Base-by-base conservation (phyloP, 2,888 invertebrate genomes). In the Nezara viridula region DNA sequence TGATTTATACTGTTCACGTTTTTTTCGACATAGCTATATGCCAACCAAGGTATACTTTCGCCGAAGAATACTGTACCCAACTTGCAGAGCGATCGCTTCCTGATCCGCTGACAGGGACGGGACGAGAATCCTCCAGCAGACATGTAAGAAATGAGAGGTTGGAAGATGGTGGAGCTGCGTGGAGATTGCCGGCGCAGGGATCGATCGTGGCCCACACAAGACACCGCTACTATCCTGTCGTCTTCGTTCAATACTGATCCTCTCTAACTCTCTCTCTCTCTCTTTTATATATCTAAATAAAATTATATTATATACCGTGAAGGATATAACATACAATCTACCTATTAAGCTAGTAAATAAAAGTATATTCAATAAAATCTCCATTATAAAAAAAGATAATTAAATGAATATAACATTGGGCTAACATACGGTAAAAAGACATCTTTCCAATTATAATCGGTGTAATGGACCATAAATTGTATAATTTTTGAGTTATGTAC, bases 141-240 rank as follows among this genome's bases (percentile, higher is more conserved):
- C 81, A 81, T 40, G 21, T 81, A 81, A 81, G 81, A 81, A 81
- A 44, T 81, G 37, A 44, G n/a, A 44, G 81, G 44, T 24, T 0
- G 81, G 81, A 81, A 81, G 81, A 81, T 81, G 81, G 81, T 81
- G 86, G 49, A 55, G 86, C 86, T 86, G 86, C 86, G 86, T 86
- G 55, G 86, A 55, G 86, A 86, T 86, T 40, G 37, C 27, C 47
- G 86, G 86, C 86, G 86, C 86, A 86, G 27, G 52, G 52, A 52
- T 55, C 55, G 86, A 55, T 86, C 55, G 86, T 55, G 50, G 55
- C 40, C 55, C 55, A 86, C 86, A 86, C 86, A 86, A 86, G 86
- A 86, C 86, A 86, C 86, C 81, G 44, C 81, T 40, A 81, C 81
- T 81, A 81, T 81, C 81, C 81, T 81, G 81, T 81, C 81, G 81